These are phyloP conservation scores for Neosilurus hyrtlii DNA, from an alignment of 2,797 vertebrate species.

Conservation along the genomic window DNA sequence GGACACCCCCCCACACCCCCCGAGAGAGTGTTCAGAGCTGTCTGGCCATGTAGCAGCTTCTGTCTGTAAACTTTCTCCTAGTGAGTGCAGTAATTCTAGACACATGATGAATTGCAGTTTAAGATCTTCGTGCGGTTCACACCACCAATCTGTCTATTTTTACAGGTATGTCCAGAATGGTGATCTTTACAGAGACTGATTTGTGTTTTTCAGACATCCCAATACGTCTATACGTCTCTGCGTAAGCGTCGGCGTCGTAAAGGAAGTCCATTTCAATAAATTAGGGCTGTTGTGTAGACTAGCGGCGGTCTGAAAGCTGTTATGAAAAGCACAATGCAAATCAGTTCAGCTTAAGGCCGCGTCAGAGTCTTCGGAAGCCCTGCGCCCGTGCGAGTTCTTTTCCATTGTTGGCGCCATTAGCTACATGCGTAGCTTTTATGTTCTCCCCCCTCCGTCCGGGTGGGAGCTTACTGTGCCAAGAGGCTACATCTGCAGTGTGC, in stretches of 20 bases:
- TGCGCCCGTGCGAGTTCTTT: background rate
- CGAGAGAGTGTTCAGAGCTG: background rate
- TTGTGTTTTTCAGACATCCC: background rate
- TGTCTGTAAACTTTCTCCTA: background rate
- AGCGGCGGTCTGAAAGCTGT: background rate
- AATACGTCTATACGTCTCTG: background rate
- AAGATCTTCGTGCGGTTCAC: background rate
- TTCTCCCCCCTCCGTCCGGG: background rate
- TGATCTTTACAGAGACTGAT: background rate
- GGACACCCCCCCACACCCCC: background rate
- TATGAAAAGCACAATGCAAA: slow-evolving; percentile 11
- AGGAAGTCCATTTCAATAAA: background rate
- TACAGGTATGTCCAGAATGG: background rate
- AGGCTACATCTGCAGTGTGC: slow-evolving; percentile 44
- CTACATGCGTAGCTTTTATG: slow-evolving; percentile 25
- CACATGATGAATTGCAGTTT: background rate
- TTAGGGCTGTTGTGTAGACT: background rate
- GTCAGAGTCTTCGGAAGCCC: slow-evolving; percentile 25
- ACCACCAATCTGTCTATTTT: background rate
- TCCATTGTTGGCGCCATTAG: slow-evolving; percentile 30
- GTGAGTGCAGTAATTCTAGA: background rate
- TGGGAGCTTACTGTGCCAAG: slow-evolving; percentile 28
- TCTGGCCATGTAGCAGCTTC: background rate
- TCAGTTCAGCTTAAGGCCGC: slow-evolving; percentile 12
- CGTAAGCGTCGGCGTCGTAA: background rate